Percentiles rank a stretch among this genome's conserved stretches.
These are phyloP conservation scores for Ptilorrhoa leucosticta DNA, from an alignment of 2,113 vertebrate species.

Conservation along the genomic window DNA sequence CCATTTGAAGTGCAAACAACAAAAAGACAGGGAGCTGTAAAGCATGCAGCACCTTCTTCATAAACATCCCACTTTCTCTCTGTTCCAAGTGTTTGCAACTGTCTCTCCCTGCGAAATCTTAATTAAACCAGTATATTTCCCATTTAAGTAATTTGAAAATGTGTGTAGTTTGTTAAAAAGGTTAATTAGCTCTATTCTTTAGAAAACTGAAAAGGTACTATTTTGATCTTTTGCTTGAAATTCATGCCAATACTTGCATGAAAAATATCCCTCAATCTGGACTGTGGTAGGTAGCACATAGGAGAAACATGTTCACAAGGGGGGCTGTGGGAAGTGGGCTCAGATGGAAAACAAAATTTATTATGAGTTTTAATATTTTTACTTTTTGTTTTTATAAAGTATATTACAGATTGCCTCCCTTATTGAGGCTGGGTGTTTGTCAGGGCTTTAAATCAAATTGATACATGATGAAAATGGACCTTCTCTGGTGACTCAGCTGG, in stretches of 20 bases:
- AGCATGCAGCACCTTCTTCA: not conserved
- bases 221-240: constrained; percentile 64
- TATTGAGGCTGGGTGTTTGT: constrained; percentile 7
- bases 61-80: constrained; percentile 28
- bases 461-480: not conserved
- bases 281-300: not conserved
- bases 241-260: constrained; percentile 14
- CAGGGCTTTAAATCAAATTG: constrained; percentile 63
- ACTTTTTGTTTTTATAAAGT: constrained; percentile 24
- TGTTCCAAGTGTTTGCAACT: constrained; percentile 27
- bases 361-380: constrained; percentile 30
- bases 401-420: constrained; percentile 1
- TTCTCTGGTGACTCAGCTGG: constrained; percentile 25
- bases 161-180: constrained; percentile 33
- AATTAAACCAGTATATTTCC: constrained; percentile 65
- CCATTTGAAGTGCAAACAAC: constrained; percentile 47
- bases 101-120: constrained; percentile 58
- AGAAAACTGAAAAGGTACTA: constrained; percentile 9
- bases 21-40: constrained; percentile 37
- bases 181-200: constrained; percentile 49
- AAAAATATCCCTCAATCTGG: constrained; percentile 12
- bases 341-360: constrained; percentile 24
- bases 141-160: constrained; percentile 39
- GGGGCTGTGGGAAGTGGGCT: not conserved
- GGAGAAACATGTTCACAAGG: not conserved